Evolutionary conservation across 2,797 vertebrate species (phyloP).

Genomic region (Coregonus sp.): DNA sequence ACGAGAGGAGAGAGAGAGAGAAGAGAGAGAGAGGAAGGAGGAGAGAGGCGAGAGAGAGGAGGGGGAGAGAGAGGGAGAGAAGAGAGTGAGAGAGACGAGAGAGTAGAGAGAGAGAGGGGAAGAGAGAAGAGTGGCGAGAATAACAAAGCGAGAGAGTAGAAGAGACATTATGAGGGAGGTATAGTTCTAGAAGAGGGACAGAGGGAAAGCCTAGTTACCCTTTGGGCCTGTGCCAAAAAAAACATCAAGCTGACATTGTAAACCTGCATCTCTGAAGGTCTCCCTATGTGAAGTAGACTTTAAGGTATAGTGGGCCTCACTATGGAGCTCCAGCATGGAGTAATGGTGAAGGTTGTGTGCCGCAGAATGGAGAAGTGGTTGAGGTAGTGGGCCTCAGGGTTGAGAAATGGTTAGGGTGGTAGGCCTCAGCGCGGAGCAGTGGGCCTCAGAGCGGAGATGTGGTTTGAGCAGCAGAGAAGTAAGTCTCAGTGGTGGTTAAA

Average conservation of each 20-base stretch:
- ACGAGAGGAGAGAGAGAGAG: background rate
- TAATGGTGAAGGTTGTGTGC: conserved; percentile 59
- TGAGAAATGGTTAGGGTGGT: conserved; percentile 57
- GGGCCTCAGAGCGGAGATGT: conserved; percentile 59
- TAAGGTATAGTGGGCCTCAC: conserved; percentile 62
- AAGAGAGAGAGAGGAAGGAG: too few species aligned
- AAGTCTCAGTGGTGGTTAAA: conserved; percentile 53
- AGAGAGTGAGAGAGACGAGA: background rate
- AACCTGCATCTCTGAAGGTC: conserved; percentile 76
- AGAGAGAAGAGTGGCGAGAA: conserved; percentile 57
- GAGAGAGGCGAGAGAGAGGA: background rate
- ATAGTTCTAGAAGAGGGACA: conserved; percentile 44
- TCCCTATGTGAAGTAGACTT: conserved; percentile 63
- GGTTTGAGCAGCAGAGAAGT: conserved; percentile 67
- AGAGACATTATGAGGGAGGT: conserved; percentile 21
- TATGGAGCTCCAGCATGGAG: conserved; percentile 50
- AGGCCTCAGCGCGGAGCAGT: conserved; percentile 49
- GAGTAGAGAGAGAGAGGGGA: conserved; percentile 6
- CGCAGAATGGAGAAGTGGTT: conserved; percentile 49
- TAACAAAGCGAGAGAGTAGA: conserved; percentile 18
- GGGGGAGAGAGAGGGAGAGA: background rate
- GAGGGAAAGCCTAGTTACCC: conserved; percentile 68
- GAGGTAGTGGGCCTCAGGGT: conserved; percentile 24
- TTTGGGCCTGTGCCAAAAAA: conserved; percentile 75
- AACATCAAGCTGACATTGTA: conserved; percentile 81